A percentile compares a stretch with the other conserved stretches of the same genome.
phyloP scores from a whole-genome alignment of 1,140 invertebrate species.

The Ceratosolen solmsi region DNA sequence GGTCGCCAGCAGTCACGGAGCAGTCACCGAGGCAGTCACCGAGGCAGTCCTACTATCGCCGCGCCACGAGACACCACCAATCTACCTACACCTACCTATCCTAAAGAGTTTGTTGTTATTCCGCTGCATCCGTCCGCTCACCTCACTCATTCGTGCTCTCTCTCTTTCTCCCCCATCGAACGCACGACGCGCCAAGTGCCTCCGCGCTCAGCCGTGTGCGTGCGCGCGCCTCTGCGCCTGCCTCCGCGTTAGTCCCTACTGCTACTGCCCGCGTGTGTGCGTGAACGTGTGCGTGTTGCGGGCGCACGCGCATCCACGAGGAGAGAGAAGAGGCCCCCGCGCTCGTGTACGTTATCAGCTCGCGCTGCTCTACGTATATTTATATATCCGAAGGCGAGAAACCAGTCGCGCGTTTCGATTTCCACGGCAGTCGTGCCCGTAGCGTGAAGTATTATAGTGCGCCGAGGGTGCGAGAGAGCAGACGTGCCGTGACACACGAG shows the following conservation, averaged over 20 bases:
- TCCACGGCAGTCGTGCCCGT: neutral
- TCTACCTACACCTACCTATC: no score
- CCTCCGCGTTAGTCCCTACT: no score
- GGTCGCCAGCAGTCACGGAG: neutral
- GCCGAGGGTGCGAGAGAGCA: neutral
- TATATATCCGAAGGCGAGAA: conserved; percentile 13
- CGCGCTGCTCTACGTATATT: neutral
- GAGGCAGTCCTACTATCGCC: conserved; percentile 25
- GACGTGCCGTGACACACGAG: neutral
- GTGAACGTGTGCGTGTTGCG: no score
- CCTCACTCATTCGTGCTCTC: conserved; percentile 35
- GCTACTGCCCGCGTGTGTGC: no score
- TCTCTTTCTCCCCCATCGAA: neutral
- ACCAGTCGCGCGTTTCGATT: conserved; percentile 4
- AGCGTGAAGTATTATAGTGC: neutral
- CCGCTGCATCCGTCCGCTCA: neutral
- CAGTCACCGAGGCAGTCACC: neutral
- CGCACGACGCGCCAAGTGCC: neutral
- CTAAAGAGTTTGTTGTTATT: no score
- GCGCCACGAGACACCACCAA: conserved; percentile 42
- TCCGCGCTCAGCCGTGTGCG: neutral
- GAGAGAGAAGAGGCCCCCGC: neutral
- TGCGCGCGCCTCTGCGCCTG: no score
- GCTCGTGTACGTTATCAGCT: neutral
- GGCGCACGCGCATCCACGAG: neutral